Base-by-base conservation (phyloP, 2,888 invertebrate genomes). In the Pollenia labialis region DNA sequence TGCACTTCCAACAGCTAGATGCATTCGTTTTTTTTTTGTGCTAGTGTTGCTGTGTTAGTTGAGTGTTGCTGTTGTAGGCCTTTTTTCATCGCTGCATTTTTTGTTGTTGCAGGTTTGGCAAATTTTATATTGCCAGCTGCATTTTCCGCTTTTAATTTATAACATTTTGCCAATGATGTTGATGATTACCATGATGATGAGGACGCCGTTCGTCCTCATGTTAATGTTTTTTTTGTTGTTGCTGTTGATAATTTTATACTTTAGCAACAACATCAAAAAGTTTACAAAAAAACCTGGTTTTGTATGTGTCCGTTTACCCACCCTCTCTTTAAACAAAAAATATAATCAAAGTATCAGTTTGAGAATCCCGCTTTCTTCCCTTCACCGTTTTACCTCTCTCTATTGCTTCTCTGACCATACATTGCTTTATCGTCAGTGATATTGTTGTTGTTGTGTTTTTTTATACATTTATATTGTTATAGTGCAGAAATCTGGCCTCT, bases 121-220 rank as follows among this genome's bases (percentile, higher is more conserved):
- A 64, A 71, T 79, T 86, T 76, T 79, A 74, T 79, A 87, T 81
- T 87, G 83, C 84, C 80, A 83, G 79, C 83, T 87, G 86, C 80
- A 87, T 87, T 87, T 87, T 87, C 86, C 86, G 86, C 83, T 87
- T 81, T 84, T 84, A 81, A 84, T 87, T 87, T 84, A 84, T 84
- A 83, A 81, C 83, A 84, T 87, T 87, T 84, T 83, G 75, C 81
- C 84, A 52, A 71, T 86, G 85, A 46, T 62, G 52, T 54, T 62
- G 58, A 56, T 81, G 71, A 64, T 80, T 64, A 58, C 60, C 48
- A 46, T 62, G 62, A 58, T 81, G 74, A 62, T 82, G 69, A 75
- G 72, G 16, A 54, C 23, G 50, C 42, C 50, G 18, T 69, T 14
- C 60, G 52, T 60, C 42, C 52, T 52, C 52, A 18, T 84, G 68